Evolutionary conservation across 2,888 invertebrate genomes (phyloP).

Genomic region (Eilema griseolum): DNA sequence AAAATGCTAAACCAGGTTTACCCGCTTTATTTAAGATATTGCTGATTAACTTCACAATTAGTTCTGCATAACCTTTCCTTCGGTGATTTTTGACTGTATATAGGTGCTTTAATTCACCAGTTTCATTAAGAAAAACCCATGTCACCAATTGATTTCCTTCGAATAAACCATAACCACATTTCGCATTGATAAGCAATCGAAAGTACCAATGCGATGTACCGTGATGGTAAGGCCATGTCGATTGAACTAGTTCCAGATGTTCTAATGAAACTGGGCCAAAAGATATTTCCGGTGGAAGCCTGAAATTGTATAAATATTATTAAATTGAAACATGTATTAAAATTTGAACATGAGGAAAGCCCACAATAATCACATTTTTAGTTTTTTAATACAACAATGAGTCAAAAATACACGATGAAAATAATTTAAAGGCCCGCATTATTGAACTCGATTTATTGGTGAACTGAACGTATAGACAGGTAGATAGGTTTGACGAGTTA

Average conservation of each 20-base stretch:
- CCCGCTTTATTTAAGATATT: constrained; percentile 54
- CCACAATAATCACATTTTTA: background rate
- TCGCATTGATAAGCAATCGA: constrained; percentile 55
- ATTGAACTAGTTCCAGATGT: constrained; percentile 53
- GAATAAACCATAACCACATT: constrained; percentile 63
- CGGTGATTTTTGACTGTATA: constrained; percentile 63
- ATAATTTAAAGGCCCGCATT: too few species aligned
- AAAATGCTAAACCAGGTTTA: constrained; percentile 58
- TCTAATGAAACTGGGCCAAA: constrained; percentile 55
- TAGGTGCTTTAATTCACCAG: constrained; percentile 63
- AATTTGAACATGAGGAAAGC: background rate
- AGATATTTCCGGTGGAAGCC: constrained; percentile 49
- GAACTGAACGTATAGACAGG: too few species aligned
- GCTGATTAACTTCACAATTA: constrained; percentile 59
- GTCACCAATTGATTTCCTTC: constrained; percentile 51
- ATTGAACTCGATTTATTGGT: too few species aligned
- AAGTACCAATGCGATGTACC: constrained; percentile 56
- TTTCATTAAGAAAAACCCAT: constrained; percentile 65
- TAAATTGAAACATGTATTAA: background rate
- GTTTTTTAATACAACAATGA: background rate
- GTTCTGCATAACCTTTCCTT: constrained; percentile 62
- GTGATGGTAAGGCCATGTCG: constrained; percentile 62
- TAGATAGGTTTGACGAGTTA: too few species aligned
- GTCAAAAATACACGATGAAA: background rate
- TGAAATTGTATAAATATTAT: constrained; percentile 39